Evolutionary conservation across 2,888 invertebrate species (phyloP).

Genomic region (Lutraria lutraria): DNA sequence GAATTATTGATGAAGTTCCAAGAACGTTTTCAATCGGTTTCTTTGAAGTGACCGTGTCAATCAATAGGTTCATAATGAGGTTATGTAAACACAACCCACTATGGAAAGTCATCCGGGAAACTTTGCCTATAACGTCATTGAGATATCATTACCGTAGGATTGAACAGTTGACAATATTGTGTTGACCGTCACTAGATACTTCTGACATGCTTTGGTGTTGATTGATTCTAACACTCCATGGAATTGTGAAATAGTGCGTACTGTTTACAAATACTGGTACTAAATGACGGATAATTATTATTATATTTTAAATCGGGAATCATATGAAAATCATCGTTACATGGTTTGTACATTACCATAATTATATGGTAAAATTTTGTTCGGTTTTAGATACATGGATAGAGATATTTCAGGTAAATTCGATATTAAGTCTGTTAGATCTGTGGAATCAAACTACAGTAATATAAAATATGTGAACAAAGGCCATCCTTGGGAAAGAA

Average conservation of each 20-base stretch:
- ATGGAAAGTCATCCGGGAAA: background rate
- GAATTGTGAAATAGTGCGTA: background rate
- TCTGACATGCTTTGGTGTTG: background rate
- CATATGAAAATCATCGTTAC: too few species aligned
- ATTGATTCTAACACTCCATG: too few species aligned
- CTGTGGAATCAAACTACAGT: too few species aligned
- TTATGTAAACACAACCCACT: background rate
- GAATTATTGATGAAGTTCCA: background rate
- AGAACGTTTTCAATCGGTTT: background rate
- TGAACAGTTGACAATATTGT: background rate
- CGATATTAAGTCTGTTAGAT: too few species aligned
- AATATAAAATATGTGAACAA: too few species aligned
- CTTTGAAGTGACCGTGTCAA: conserved; percentile 17
- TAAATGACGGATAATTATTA: background rate
- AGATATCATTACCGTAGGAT: background rate
- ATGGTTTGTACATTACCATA: too few species aligned
- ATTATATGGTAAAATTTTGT: too few species aligned
- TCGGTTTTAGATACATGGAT: too few species aligned
- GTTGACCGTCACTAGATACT: background rate
- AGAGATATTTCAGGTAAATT: too few species aligned
- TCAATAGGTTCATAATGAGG: conserved; percentile 4
- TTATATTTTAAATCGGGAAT: background rate
- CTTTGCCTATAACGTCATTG: background rate
- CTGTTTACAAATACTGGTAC: background rate
- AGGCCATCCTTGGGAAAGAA: too few species aligned